Evolutionary conservation across 2,113 vertebrate genomes (phyloP), one percentile per base, ranked within the genome.

Genomic region (Tachuris rubrigastra): DNA sequence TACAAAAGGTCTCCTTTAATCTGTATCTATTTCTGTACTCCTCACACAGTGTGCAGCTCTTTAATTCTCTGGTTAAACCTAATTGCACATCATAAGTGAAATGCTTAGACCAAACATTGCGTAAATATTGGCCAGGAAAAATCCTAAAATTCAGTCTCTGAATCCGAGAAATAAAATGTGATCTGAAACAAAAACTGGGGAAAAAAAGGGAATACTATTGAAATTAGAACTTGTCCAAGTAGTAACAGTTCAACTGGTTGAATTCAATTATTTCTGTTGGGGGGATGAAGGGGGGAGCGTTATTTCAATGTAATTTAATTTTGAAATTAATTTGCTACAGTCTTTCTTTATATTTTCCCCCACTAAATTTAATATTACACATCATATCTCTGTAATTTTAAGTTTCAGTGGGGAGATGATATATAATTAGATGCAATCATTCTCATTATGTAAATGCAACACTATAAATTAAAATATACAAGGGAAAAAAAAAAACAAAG

Each of bases 311-410:
- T 14, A 22, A 47, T 47, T 74, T 87, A 16, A 89, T 90, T 89
- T 89, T 91, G 5, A 85, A 53, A 87, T 46, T 0, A 44, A 85
- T 85, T 87, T 91, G 22, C 27, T 49, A 9, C 37, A 28, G 30
- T 39, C n/a, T 74, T 65, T 42, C 37, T 75, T 79, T 88, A 22
- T 87, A 87, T 89, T 85, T 86, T n/a, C 30, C 33, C 15, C 60
- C 75, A 74, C 18, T 65, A 79, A 77, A 86, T 94, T 62, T 86
- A 77, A 90, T 68, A 71, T 77, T 71, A 76, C 50, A 93, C 65
- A 93, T 69, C 81, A 71, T 74, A 96, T 94, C 89, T 74, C 52
- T 90, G 22, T 93, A 97, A 97, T 97, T 94, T 96, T 42, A 95
- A 85, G 68, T 96, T 97, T 93, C 92, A 94, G 62, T 68, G 39